Evolutionary conservation across 2,888 invertebrate species (phyloP), one percentile per base, ranked within the genome.

Genomic region (Phragmatobia fuliginosa): DNA sequence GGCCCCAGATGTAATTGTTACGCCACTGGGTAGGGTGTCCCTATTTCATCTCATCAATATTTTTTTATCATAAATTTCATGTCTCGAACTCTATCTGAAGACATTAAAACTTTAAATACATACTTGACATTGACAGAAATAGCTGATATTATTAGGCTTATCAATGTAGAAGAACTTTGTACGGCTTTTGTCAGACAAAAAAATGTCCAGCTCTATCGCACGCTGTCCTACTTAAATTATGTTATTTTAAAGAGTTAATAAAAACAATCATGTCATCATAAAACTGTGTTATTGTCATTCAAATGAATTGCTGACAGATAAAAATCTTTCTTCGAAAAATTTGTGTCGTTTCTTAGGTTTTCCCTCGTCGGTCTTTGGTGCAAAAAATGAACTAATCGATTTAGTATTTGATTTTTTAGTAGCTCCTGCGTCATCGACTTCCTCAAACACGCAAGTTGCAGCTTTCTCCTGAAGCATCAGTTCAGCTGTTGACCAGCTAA

Each of bases 401-500:
- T 95, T 95, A 1, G 90, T 91, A 2, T 91, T 95, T 18, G 81
- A 73, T 87, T 95, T 92, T 75, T 88, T 95, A 76, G 88, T 85
- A 0, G 86, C 87, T 33, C 88, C 90, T 31, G 95, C 94, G 0
- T 96, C 96, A 18, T 96, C 96, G 3, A 91, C 83, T 73, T 97
- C 96, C 87, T 97, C 97, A 95, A 98, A 97, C 68, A 97, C 97
- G 62, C 97, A 97, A 16, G 94, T 90, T 28, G 97, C 96, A 0
- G 97, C 98, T 66, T 96, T 96, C 8, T 97, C 96, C 75, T 98
- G 96, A 21, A 99, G 90, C 80, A 98, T 97, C 62, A 96, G 96
- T 73, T 97, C 97, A 0, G 99, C 98, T 0, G 99, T 99, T 0
- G 99, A 98, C 99, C 99, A 99, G 89, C 99, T 99, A 90, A 99